These are phyloP conservation scores for Mercenaria mercenaria DNA, from an alignment of 1,140 invertebrate species.

Conservation along the genomic window DNA sequence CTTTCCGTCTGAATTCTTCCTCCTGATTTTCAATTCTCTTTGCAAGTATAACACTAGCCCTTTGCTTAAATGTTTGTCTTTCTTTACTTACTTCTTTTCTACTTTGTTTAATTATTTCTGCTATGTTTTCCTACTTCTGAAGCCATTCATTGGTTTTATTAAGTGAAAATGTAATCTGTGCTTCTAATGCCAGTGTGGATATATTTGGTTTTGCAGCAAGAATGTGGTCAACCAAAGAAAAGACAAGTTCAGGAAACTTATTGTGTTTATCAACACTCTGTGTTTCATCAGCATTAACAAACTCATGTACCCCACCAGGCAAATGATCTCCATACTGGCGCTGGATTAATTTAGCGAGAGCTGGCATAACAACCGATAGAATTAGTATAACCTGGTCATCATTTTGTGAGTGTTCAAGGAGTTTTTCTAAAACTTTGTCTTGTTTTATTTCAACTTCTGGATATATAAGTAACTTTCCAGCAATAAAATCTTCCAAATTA, in stretches of 20 bases:
- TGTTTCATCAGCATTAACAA: background rate
- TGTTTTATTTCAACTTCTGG: constrained; percentile 6
- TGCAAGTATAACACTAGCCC: background rate
- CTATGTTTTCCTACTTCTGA: background rate
- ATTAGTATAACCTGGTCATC: constrained; percentile 52
- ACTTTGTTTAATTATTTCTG: constrained; percentile 1
- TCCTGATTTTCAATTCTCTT: constrained; percentile 36
- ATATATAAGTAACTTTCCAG: background rate
- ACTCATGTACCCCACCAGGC: constrained; percentile 27
- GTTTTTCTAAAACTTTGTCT: constrained; percentile 31
- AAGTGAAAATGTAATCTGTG: constrained; percentile 22
- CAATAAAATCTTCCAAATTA: constrained; percentile 29
- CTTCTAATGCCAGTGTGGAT: background rate
- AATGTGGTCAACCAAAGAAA: constrained; percentile 14
- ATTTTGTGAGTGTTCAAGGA: constrained; percentile 15
- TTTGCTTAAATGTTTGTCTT: constrained; percentile 7
- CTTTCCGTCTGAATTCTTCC: background rate
- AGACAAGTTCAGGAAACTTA: constrained; percentile 35
- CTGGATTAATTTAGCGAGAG: constrained; percentile 49
- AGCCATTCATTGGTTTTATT: constrained; percentile 37
- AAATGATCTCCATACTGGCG: constrained; percentile 59
- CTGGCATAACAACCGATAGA: constrained; percentile 51
- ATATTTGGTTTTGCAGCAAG: constrained; percentile 31
- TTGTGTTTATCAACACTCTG: background rate
- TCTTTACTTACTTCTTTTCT: constrained; percentile 6